Percentiles rank a stretch among this genome's conserved stretches.
These are phyloP conservation scores for Leptinotarsa undecemlineata DNA, from an alignment of 1,140 invertebrate genomes.

Conservation along the genomic window DNA sequence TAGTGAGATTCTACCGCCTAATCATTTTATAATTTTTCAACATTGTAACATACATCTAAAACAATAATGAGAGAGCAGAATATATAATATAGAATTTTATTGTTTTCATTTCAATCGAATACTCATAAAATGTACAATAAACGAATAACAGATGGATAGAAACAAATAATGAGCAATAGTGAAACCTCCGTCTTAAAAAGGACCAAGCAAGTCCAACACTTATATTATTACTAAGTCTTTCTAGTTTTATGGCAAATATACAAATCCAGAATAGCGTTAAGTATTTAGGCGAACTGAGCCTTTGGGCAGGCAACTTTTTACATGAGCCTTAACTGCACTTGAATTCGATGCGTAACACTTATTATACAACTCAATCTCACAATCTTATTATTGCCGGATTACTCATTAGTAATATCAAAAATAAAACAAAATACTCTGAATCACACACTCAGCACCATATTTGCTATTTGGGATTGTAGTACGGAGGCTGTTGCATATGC, in stretches of 20 bases:
- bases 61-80: constrained; percentile 40
- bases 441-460: constrained; percentile 50
- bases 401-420: constrained; percentile 54
- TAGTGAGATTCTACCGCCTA: no score
- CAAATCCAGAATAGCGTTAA: constrained; percentile 52
- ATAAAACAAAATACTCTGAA: constrained; percentile 53
- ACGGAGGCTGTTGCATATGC: constrained; percentile 51
- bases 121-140: constrained; percentile 57
- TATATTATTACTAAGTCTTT: constrained; percentile 51
- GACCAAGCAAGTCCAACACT: constrained; percentile 52
- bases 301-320: constrained; percentile 48
- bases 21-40: no score
- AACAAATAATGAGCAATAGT: constrained; percentile 57
- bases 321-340: constrained; percentile 53
- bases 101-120: constrained; percentile 54
- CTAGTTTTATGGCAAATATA: constrained; percentile 56
- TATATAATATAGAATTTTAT: constrained; percentile 58
- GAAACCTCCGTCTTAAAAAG: constrained; percentile 53
- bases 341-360: constrained; percentile 50
- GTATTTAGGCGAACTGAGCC: constrained; percentile 44
- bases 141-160: constrained; percentile 57
- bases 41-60: no score
- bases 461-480: constrained; percentile 54
- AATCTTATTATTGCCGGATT: constrained; percentile 52
- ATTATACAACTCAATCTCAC: constrained; percentile 50